Percentiles rank a stretch among this genome's conserved stretches.
phyloP scores from a whole-genome alignment of 2,888 invertebrate species.

The Habrosyne pyritoides region DNA sequence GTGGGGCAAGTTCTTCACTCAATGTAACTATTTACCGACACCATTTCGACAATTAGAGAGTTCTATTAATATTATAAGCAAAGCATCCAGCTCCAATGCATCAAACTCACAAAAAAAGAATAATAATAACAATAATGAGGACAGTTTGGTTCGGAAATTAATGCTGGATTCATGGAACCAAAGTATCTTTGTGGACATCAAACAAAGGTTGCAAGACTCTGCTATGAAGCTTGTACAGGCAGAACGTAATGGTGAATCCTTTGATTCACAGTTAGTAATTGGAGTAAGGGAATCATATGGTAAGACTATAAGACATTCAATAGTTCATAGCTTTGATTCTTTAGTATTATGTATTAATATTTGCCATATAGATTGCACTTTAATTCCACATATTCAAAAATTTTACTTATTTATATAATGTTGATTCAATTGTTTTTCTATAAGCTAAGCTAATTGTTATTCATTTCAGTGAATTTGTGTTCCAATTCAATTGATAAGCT shows the following conservation, averaged over 20 bases:
- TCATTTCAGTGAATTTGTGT: conserved; percentile 93
- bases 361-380: too few species aligned
- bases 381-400: too few species aligned
- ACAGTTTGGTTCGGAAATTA: conserved; percentile 95
- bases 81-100: conserved; percentile 66
- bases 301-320: conserved; percentile 57
- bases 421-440: too few species aligned
- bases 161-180: conserved; percentile 99
- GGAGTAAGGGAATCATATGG: conserved; percentile 99
- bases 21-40: conserved; percentile 97
- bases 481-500: conserved; percentile 96
- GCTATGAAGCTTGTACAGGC: conserved; percentile 99
- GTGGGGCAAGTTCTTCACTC: conserved; percentile 99
- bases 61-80: conserved; percentile 86
- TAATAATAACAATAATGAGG: conserved; percentile 87
- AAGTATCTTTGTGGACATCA: conserved; percentile 97
- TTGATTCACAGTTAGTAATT: conserved; percentile 98
- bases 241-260: conserved; percentile 98
- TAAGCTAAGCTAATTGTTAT: too few species aligned
- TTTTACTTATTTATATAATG: too few species aligned
- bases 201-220: conserved; percentile 95
- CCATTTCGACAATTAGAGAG: conserved; percentile 97
- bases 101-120: conserved; percentile 77
- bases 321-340: neutral
- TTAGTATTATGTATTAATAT: too few species aligned